Evolutionary conservation across 2,797 vertebrate species (phyloP).

Genomic region (Carduelis carduelis): DNA sequence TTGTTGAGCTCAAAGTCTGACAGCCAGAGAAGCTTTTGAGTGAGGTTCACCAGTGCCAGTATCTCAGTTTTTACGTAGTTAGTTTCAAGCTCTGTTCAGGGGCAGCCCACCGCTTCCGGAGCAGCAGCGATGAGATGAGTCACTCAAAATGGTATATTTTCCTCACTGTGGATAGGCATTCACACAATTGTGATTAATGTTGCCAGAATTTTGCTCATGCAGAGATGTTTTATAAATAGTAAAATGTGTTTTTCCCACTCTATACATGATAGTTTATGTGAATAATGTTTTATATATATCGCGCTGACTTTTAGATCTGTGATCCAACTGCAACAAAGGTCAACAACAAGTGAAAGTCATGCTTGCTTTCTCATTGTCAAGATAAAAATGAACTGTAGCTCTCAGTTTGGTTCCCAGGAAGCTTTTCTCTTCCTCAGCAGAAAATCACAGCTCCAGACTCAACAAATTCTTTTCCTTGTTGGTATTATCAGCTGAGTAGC

Average conservation of each 20-base stretch:
- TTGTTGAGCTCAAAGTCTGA: background rate
- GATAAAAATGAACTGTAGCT: conserved; percentile 25
- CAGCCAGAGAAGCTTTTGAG: background rate
- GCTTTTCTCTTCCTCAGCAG: background rate
- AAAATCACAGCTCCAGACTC: conserved; percentile 9
- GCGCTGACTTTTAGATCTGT: conserved; percentile 44
- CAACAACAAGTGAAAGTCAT: conserved; percentile 42
- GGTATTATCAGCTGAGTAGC: background rate
- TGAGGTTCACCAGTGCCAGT: background rate
- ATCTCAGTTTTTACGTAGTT: background rate
- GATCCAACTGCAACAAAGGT: conserved; percentile 30
- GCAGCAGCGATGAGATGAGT: conserved; percentile 2
- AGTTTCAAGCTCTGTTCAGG: background rate
- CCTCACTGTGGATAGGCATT: background rate
- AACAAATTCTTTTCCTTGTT: conserved; percentile 2
- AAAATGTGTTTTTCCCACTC: conserved; percentile 23
- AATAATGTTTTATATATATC: conserved; percentile 56
- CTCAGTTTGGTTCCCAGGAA: background rate
- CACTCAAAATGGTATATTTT: background rate
- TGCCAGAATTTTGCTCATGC: conserved; percentile 28
- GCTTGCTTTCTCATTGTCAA: conserved; percentile 14
- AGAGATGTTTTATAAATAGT: conserved; percentile 58
- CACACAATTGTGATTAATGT: conserved; percentile 52
- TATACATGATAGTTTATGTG: conserved; percentile 22
- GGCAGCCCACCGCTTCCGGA: background rate